A percentile compares a stretch with the other conserved stretches of the same genome.
phyloP scores from a whole-genome alignment of 2,113 vertebrate genomes.

The Xyrauchen texanus region DNA sequence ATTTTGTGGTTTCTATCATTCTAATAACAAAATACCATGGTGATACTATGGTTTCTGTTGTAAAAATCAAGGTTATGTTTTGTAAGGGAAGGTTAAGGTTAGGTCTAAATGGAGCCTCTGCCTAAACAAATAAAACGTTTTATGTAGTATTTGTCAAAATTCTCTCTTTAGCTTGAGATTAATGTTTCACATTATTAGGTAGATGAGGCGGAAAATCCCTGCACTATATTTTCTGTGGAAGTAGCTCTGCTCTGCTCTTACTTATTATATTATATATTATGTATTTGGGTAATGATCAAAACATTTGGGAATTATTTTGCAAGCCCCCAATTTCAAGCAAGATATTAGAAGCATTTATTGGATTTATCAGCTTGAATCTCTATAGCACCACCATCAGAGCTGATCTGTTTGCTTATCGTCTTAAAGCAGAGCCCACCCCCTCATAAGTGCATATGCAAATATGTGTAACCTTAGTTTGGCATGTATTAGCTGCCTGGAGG shows the following conservation, averaged over 20 bases:
- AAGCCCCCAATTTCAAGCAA: constrained; percentile 9
- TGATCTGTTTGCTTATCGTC: neutral
- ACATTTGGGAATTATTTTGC: constrained; percentile 40
- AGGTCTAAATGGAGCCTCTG: too few relatives aligned
- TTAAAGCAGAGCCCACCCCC: constrained; percentile 19
- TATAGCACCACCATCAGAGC: constrained; percentile 1
- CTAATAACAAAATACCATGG: too few relatives aligned
- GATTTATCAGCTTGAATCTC: constrained; percentile 32
- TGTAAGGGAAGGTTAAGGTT: too few relatives aligned
- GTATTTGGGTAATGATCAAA: constrained; percentile 26
- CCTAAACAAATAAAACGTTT: too few relatives aligned
- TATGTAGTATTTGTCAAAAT: neutral
- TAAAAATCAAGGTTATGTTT: too few relatives aligned
- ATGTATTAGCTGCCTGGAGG: neutral
- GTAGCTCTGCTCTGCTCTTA: neutral
- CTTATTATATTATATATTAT: constrained; percentile 31
- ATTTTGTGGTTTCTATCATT: too few relatives aligned
- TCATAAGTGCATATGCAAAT: neutral
- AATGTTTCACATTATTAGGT: constrained; percentile 47
- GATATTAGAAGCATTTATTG: constrained; percentile 14
- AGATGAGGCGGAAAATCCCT: constrained; percentile 40
- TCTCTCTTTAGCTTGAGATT: constrained; percentile 29
- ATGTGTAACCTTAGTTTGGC: neutral
- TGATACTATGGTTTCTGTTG: too few relatives aligned
- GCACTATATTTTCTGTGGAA: constrained; percentile 18